phyloP scores from a whole-genome alignment of 2,113 vertebrate species.

The Xiphorhynchus elegans region DNA sequence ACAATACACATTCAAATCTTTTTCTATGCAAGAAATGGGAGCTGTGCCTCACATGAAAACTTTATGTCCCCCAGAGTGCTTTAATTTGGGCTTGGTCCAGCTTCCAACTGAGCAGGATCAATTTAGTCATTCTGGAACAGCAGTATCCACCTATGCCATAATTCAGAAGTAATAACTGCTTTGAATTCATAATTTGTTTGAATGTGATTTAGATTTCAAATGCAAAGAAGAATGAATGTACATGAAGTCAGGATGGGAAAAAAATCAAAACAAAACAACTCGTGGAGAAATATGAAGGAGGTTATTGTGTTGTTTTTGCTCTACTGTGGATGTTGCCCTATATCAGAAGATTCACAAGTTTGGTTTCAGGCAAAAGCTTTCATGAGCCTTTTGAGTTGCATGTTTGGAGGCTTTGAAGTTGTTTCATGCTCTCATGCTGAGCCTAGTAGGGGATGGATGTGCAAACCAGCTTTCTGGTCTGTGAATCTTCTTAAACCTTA shows the following conservation, averaged over 20 bases:
- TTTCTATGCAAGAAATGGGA: neutral
- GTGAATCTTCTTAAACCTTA: slow-evolving; percentile 10
- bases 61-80: neutral
- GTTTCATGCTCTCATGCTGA: neutral
- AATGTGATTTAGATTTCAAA: neutral
- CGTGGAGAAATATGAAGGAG: neutral
- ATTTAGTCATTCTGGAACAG: neutral
- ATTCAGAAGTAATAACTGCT: neutral
- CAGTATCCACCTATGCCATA: neutral
- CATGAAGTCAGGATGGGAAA: neutral
- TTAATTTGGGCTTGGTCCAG: neutral
- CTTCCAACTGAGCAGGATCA: neutral
- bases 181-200: neutral
- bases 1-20: neutral
- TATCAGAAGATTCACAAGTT: neutral
- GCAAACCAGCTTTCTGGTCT: neutral
- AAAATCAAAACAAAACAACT: neutral
- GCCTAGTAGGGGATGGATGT: neutral
- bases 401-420: slow-evolving; percentile 16
- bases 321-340: neutral
- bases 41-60: neutral
- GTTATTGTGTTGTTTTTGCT: neutral
- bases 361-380: neutral
- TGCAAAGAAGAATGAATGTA: neutral
- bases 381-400: neutral